Conservation (phyloP, 2,888 invertebrate genomes). For the Byasa hedistus region DNA sequence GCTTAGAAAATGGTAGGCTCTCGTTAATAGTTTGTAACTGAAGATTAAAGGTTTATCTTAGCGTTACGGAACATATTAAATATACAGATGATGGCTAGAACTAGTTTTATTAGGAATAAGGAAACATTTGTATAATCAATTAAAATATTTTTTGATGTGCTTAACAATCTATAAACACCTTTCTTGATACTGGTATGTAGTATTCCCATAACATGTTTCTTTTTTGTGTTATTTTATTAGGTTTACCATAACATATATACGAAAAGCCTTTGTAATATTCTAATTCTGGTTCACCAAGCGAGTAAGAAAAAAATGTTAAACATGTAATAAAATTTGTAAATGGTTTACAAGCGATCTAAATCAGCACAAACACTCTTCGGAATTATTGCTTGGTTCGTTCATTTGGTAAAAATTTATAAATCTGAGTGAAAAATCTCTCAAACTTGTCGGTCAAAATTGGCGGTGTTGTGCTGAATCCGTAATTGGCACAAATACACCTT, state of each 20-base stretch:
- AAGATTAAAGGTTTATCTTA: constrained; percentile 35
- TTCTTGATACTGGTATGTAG: too few relatives aligned
- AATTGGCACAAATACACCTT: background rate
- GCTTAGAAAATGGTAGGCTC: constrained; percentile 39
- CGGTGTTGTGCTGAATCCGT: constrained; percentile 1
- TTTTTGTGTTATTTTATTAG: too few relatives aligned
- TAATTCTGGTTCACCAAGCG: too few relatives aligned
- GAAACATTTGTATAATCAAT: too few relatives aligned
- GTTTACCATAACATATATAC: too few relatives aligned
- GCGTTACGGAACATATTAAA: constrained; percentile 23
- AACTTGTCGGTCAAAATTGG: background rate
- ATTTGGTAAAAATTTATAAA: background rate
- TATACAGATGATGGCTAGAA: background rate
- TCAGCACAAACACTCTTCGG: background rate
- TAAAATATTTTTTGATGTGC: too few relatives aligned
- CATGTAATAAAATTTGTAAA: too few relatives aligned
- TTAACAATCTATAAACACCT: too few relatives aligned
- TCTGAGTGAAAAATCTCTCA: background rate
- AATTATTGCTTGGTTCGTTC: background rate
- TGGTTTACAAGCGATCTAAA: too few relatives aligned
- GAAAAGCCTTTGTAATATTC: too few relatives aligned
- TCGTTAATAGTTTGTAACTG: constrained; percentile 41
- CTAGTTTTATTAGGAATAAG: background rate
- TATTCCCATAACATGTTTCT: too few relatives aligned
- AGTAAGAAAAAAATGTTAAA: too few relatives aligned